These are phyloP conservation scores for Pseudomyrmex cubaensis DNA, from an alignment of 1,140 invertebrate species.

Conservation along the genomic window DNA sequence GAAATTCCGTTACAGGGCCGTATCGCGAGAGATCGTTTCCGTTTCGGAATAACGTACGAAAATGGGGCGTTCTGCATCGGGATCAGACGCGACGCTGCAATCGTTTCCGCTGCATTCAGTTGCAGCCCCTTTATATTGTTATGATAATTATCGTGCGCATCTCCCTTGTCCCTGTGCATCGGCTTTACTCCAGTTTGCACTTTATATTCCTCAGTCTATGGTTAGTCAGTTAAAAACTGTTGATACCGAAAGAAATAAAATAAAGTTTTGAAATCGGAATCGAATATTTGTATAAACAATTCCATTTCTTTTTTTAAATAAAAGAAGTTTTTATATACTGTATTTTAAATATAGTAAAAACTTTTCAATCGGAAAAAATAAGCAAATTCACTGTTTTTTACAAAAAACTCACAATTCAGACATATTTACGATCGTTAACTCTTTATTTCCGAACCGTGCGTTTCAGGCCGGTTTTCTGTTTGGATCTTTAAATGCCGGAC, in stretches of 20 bases:
- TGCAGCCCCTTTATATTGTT: constrained; percentile 31
- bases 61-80: background rate
- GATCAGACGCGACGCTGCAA: constrained; percentile 23
- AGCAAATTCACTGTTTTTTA: background rate
- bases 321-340: too few relatives aligned
- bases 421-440: background rate
- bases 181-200: background rate
- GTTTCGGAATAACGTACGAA: constrained; percentile 30
- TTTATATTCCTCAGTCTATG: constrained; percentile 1
- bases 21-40: constrained; percentile 50
- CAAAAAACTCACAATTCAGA: background rate
- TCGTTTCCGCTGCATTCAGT: constrained; percentile 56
- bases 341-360: too few relatives aligned
- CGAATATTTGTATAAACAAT: too few relatives aligned
- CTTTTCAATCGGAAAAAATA: too few relatives aligned
- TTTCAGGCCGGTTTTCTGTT: background rate
- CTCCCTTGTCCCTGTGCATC: background rate
- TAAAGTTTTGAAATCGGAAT: too few relatives aligned
- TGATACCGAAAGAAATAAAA: background rate
- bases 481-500: constrained; percentile 16
- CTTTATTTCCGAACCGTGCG: background rate
- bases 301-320: too few relatives aligned
- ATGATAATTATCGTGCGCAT: constrained; percentile 64
- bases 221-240: background rate
- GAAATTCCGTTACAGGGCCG: constrained; percentile 67